Evolutionary conservation across 1,140 invertebrate genomes (phyloP).

Genomic region (Cyphomyrmex costatus): DNA sequence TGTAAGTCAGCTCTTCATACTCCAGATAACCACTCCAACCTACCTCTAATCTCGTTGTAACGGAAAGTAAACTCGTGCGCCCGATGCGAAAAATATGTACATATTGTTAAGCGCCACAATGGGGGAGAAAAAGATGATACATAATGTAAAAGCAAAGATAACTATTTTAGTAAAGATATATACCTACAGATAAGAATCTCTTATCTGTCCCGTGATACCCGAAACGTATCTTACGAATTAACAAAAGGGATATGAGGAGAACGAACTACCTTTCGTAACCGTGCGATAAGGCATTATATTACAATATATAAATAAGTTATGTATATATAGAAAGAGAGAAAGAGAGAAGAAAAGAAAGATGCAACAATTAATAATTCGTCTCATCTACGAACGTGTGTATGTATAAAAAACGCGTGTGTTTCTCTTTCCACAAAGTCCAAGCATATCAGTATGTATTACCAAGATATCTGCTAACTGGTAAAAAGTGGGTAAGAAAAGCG

Average conservation of each 20-base stretch:
- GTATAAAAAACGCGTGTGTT: constrained; percentile 71
- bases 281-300: constrained; percentile 65
- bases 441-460: constrained; percentile 78
- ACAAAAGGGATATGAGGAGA: constrained; percentile 14
- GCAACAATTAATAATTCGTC: constrained; percentile 72
- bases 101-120: constrained; percentile 19
- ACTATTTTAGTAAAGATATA: constrained; percentile 4
- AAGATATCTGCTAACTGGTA: constrained; percentile 79
- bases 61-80: constrained; percentile 43
- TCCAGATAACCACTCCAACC: constrained; percentile 35
- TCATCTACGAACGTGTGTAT: constrained; percentile 72
- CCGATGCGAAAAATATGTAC: constrained; percentile 45
- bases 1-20: constrained; percentile 47
- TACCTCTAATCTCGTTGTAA: constrained; percentile 57
- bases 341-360: constrained; percentile 65
- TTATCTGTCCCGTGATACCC: not conserved
- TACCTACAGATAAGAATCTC: not conserved
- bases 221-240: constrained; percentile 27
- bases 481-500: constrained; percentile 83
- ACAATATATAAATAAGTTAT: constrained; percentile 43
- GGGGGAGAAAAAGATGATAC: not conserved
- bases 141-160: constrained; percentile 24
- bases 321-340: constrained; percentile 45
- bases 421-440: constrained; percentile 74
- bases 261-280: constrained; percentile 64